These are phyloP conservation scores for Muraenolepis orangiensis DNA, from an alignment of 2,797 vertebrate genomes.

Conservation along the genomic window DNA sequence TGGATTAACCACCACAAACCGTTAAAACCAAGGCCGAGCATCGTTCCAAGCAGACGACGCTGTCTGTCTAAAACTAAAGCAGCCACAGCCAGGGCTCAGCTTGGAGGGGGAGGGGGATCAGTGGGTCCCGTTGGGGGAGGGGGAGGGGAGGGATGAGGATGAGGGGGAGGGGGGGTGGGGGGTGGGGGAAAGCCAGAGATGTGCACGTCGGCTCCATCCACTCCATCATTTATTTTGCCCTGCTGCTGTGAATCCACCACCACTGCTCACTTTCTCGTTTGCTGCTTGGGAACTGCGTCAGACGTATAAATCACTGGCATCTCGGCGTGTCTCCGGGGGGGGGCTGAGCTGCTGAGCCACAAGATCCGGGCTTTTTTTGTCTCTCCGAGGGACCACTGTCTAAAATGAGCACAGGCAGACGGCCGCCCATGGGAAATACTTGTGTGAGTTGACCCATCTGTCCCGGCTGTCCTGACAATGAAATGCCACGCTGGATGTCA, in stretches of 20 bases:
- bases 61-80: not conserved
- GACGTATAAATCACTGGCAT: conserved; percentile 16
- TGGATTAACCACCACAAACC: not conserved
- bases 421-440: conserved; percentile 14
- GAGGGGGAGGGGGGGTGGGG: not conserved
- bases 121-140: too few relatives aligned
- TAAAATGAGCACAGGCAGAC: conserved; percentile 37
- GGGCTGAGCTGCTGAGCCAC: conserved; percentile 17
- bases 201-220: not conserved
- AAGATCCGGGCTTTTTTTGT: not conserved
- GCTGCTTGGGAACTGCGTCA: not conserved
- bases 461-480: conserved; percentile 16
- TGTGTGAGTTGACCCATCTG: conserved; percentile 22
- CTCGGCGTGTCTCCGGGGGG: conserved; percentile 27
- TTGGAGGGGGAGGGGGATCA: conserved; percentile 13
- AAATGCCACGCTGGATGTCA: conserved; percentile 27
- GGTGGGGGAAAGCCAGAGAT: not conserved
- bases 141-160: not conserved
- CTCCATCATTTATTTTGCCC: not conserved
- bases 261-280: not conserved
- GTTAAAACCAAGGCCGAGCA: not conserved
- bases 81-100: conserved; percentile 26
- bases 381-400: not conserved
- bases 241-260: not conserved
- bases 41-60: not conserved